phyloP scores from a whole-genome alignment of 2,888 invertebrate genomes.

The Dolichopus griseipennis region DNA sequence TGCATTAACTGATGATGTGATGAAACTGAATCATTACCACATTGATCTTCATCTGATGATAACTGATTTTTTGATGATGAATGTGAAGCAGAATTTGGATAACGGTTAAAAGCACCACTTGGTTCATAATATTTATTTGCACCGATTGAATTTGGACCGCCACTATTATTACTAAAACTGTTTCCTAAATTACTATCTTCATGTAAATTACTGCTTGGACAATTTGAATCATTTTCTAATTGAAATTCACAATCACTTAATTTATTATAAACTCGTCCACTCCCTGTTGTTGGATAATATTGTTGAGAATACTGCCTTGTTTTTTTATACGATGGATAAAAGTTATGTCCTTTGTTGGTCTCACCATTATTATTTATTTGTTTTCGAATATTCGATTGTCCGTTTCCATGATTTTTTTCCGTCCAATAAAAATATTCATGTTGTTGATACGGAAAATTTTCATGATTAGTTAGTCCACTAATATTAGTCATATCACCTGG shows the following conservation, averaged over 20 bases:
- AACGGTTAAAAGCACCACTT: background rate
- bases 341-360: conserved; percentile 16
- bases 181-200: conserved; percentile 37
- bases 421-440: conserved; percentile 42
- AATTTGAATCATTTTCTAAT: conserved; percentile 18
- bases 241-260: conserved; percentile 18
- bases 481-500: background rate
- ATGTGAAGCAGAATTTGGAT: background rate
- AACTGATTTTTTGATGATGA: background rate
- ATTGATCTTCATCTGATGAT: background rate
- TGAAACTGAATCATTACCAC: conserved; percentile 3
- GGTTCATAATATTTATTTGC: background rate
- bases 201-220: conserved; percentile 11
- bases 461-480: background rate
- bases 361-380: conserved; percentile 18
- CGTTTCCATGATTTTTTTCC: conserved; percentile 35
- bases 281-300: conserved; percentile 19
- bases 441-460: background rate
- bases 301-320: conserved; percentile 16
- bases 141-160: conserved; percentile 21
- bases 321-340: conserved; percentile 41
- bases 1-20: conserved; percentile 8
- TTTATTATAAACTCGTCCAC: conserved; percentile 14
- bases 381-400: conserved; percentile 34
- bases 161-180: conserved; percentile 27